Conservation (phyloP, 2,113 vertebrate species). For the Chlorocebus sabaeus region DNA sequence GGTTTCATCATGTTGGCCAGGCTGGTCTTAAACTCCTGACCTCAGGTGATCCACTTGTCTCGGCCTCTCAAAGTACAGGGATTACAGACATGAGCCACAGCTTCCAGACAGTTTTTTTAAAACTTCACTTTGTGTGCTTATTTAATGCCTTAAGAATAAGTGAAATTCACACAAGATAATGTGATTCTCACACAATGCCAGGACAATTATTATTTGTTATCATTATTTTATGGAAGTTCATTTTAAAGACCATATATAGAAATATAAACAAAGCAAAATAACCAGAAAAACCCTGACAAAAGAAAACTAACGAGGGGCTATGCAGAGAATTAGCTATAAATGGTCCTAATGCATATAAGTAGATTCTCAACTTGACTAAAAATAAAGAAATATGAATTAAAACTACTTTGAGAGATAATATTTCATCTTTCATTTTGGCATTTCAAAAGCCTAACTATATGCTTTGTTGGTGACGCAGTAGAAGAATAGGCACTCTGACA, state of each 20-base stretch:
- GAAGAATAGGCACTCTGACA: background rate
- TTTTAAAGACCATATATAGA: background rate
- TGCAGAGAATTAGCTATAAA: background rate
- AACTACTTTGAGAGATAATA: background rate
- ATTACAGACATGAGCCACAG: too few relatives aligned
- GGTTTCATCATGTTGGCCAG: too few relatives aligned
- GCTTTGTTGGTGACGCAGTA: background rate
- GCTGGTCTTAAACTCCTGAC: too few relatives aligned
- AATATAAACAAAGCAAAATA: background rate
- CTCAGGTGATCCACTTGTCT: too few relatives aligned
- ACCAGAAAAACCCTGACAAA: background rate
- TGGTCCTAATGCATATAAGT: background rate
- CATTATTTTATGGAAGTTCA: background rate
- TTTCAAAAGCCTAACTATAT: background rate
- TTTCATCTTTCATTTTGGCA: background rate
- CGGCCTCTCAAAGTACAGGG: too few relatives aligned
- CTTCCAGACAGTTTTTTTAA: background rate
- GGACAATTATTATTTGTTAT: background rate
- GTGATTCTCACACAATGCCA: background rate
- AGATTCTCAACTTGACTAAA: background rate
- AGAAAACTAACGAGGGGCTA: background rate
- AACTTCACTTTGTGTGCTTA: background rate
- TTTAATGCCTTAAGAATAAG: conserved; percentile 2
- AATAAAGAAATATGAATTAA: background rate
- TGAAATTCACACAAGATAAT: background rate